These are phyloP conservation scores for Drosophila setifemur DNA, from an alignment of 1,140 invertebrate species.

Conservation along the genomic window DNA sequence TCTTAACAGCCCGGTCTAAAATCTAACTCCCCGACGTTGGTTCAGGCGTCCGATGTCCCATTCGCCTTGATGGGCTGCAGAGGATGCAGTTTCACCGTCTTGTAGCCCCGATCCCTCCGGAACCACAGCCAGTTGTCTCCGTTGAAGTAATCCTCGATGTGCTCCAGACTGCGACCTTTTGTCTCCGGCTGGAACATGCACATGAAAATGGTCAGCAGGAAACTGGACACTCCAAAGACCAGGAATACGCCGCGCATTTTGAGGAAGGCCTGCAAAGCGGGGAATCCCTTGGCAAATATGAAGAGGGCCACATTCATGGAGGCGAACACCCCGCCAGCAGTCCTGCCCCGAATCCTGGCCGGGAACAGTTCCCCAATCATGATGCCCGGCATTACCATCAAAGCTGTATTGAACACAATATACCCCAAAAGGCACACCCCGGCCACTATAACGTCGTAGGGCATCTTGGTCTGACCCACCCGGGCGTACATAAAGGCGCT, in stretches of 20 bases:
- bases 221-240: conserved; percentile 87
- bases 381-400: conserved; percentile 87
- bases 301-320: conserved; percentile 87
- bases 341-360: conserved; percentile 86
- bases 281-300: conserved; percentile 89
- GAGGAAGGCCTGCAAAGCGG: conserved; percentile 84
- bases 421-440: conserved; percentile 85
- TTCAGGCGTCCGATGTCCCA: conserved; percentile 5
- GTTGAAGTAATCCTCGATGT: conserved; percentile 91
- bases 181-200: conserved; percentile 92
- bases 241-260: conserved; percentile 86
- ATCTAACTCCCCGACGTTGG: background rate
- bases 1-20: conserved; percentile 45
- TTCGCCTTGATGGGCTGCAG: conserved; percentile 35
- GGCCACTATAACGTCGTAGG: conserved; percentile 83
- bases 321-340: conserved; percentile 88
- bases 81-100: conserved; percentile 51
- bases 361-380: conserved; percentile 89
- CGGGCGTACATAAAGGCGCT: conserved; percentile 84
- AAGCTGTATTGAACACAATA: conserved; percentile 88
- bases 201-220: conserved; percentile 87
- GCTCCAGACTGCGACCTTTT: conserved; percentile 88
- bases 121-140: conserved; percentile 86
- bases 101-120: conserved; percentile 69
- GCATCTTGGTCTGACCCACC: conserved; percentile 67